Conservation (phyloP, 2,113 vertebrate genomes). For the Lepisosteus osseus region DNA sequence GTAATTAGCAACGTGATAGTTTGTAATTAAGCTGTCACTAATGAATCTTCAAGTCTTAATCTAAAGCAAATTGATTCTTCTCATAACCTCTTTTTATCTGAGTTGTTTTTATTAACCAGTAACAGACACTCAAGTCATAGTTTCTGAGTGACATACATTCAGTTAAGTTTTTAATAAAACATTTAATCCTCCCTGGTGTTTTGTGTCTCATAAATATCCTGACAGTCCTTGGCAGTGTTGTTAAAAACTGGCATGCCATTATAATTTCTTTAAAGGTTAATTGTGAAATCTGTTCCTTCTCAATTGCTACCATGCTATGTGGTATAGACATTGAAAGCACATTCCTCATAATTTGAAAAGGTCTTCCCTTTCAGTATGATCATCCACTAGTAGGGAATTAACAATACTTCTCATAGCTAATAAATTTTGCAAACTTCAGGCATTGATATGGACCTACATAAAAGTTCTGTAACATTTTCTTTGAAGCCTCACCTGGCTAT, state of each 20-base stretch:
- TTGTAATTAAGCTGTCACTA: slow-evolving; percentile 58
- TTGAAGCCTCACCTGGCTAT: no score
- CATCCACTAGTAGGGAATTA: neutral
- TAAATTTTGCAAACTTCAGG: neutral
- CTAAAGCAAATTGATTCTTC: slow-evolving; percentile 55
- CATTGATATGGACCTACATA: no score
- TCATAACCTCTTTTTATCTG: slow-evolving; percentile 49
- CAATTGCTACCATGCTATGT: slow-evolving; percentile 19
- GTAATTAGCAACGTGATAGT: slow-evolving; percentile 58
- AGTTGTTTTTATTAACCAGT: slow-evolving; percentile 38
- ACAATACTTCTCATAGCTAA: neutral
- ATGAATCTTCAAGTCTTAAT: slow-evolving; percentile 56
- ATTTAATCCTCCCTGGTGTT: slow-evolving; percentile 44
- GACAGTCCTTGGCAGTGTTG: slow-evolving; percentile 28
- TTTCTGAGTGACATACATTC: slow-evolving; percentile 28
- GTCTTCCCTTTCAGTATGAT: neutral
- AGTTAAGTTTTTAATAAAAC: slow-evolving; percentile 34
- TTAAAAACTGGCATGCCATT: slow-evolving; percentile 28
- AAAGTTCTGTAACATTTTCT: no score
- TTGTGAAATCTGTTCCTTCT: slow-evolving; percentile 33
- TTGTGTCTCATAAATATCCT: slow-evolving; percentile 10
- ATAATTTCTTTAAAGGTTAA: slow-evolving; percentile 41
- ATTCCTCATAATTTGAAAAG: slow-evolving; percentile 1
- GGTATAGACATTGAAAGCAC: neutral
- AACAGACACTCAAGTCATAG: neutral